These are phyloP conservation scores for Oncorhynchus keta DNA, from an alignment of 2,113 vertebrate species.

Conservation along the genomic window DNA sequence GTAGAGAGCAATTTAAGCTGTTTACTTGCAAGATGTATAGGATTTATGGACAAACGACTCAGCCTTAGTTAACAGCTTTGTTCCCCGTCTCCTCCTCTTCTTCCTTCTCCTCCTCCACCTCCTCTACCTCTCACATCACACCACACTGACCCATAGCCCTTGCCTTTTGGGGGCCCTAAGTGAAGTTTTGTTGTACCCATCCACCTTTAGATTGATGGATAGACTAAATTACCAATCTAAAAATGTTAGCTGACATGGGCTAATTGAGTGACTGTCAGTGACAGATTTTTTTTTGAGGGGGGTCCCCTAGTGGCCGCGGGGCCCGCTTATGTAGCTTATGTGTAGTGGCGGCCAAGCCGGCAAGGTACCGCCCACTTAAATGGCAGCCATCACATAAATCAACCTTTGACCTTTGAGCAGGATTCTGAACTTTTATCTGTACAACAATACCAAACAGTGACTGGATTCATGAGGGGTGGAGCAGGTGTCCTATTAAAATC, in stretches of 20 bases:
- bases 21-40: constrained; percentile 47
- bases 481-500: neutral
- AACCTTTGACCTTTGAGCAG: neutral
- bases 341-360: too few species aligned
- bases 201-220: too few species aligned
- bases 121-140: neutral
- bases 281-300: too few species aligned
- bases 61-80: constrained; percentile 23
- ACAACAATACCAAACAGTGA: neutral
- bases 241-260: too few species aligned
- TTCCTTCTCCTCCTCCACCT: neutral
- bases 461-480: neutral
- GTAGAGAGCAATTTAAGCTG: constrained; percentile 47
- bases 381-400: constrained; percentile 42
- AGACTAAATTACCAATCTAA: too few species aligned
- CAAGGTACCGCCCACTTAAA: constrained; percentile 7
- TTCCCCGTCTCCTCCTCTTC: neutral
- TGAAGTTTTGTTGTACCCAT: too few species aligned
- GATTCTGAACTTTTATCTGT: neutral
- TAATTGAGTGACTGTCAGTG: too few species aligned
- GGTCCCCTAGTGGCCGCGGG: too few species aligned
- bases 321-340: too few species aligned
- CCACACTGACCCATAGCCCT: constrained; percentile 19
- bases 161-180: too few species aligned
- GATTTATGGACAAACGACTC: constrained; percentile 37